Percentiles rank a stretch among this genome's conserved stretches.
phyloP scores from a whole-genome alignment of 2,888 invertebrate species.

The Thelaira solivaga region DNA sequence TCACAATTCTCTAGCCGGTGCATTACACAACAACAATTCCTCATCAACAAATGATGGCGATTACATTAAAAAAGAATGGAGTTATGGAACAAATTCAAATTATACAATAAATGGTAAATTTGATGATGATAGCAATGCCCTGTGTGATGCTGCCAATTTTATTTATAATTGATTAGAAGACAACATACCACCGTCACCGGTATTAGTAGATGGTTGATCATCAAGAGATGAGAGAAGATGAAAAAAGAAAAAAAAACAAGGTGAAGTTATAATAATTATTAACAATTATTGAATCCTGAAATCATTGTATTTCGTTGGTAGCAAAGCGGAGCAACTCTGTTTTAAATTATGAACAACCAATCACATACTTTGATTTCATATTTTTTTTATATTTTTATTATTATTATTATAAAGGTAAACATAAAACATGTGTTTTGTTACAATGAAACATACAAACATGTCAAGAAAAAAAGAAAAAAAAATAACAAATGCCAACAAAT shows the following conservation, averaged over 20 bases:
- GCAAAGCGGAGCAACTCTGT: not conserved
- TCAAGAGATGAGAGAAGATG: not conserved
- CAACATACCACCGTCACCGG: slow-evolving; percentile 47
- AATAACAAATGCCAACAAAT: slow-evolving; percentile 60
- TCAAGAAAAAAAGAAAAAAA: slow-evolving; percentile 39
- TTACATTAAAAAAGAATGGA: slow-evolving; percentile 77
- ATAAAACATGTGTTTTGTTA: slow-evolving; percentile 33
- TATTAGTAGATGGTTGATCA: slow-evolving; percentile 52
- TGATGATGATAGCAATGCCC: slow-evolving; percentile 75
- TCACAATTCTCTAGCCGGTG: slow-evolving; percentile 74
- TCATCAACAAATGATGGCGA: slow-evolving; percentile 76
- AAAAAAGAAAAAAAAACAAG: slow-evolving; percentile 13
- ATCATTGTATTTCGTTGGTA: not conserved
- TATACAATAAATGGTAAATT: slow-evolving; percentile 76
- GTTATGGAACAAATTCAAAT: slow-evolving; percentile 73
- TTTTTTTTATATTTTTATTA: too few relatives aligned
- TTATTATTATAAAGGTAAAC: slow-evolving; percentile 26
- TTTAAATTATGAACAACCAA: not conserved
- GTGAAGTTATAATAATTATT: slow-evolving; percentile 33
- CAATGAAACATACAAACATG: slow-evolving; percentile 32
- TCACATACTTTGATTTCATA: slow-evolving; percentile 26
- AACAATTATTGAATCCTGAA: slow-evolving; percentile 41
- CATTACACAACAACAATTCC: slow-evolving; percentile 72
- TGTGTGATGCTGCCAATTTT: slow-evolving; percentile 76
- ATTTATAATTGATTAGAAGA: slow-evolving; percentile 73